These are phyloP conservation scores for Pharmacophagus antenor DNA, from an alignment of 2,888 invertebrate species.

Conservation along the genomic window DNA sequence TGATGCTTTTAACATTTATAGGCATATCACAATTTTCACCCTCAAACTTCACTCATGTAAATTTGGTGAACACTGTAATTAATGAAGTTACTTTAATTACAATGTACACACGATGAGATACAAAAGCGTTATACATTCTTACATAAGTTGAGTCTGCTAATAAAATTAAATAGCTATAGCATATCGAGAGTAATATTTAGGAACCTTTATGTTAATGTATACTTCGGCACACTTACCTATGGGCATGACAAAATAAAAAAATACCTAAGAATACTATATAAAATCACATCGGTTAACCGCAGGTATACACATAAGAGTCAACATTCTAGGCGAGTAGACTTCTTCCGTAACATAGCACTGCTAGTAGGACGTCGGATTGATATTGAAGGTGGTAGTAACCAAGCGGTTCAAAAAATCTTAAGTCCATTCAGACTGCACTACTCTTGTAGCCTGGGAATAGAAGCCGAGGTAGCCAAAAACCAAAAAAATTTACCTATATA, in stretches of 20 bases:
- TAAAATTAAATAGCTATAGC: constrained; percentile 36
- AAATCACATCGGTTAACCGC: not conserved
- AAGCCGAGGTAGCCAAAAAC: no score
- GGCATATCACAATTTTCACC: not conserved
- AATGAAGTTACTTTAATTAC: constrained; percentile 13
- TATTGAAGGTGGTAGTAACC: no score
- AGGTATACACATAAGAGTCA: no score
- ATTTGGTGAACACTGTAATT: not conserved
- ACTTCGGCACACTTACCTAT: not conserved
- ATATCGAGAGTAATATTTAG: constrained; percentile 1
- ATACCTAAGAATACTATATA: not conserved
- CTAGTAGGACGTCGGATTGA: no score
- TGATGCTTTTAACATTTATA: not conserved
- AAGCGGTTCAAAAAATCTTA: no score
- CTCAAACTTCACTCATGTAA: not conserved
- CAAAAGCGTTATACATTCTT: not conserved
- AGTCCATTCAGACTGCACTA: no score
- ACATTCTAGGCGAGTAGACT: no score
- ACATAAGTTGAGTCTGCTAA: constrained; percentile 45
- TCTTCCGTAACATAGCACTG: no score
- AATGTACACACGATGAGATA: constrained; percentile 5
- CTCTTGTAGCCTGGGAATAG: no score
- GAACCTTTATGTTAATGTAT: not conserved
- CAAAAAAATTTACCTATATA: no score
- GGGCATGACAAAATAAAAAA: not conserved